Evolutionary conservation across 2,113 vertebrate species (phyloP), one percentile per base, ranked within the genome.

Genomic region (Morone saxatilis): DNA sequence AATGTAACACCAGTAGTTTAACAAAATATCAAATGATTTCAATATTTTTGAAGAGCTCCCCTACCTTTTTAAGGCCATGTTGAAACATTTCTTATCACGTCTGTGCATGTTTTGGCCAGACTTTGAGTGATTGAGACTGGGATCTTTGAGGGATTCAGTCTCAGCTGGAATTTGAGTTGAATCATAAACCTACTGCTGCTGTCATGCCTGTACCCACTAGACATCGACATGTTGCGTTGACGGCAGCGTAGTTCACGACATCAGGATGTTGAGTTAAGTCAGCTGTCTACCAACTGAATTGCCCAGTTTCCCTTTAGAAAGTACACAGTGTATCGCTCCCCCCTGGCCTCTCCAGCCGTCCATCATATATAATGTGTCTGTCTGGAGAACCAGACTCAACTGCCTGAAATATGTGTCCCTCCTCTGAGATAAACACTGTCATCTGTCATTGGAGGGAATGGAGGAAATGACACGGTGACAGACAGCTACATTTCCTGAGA

Each of bases 341-440:
- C 71, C 53, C 47, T 40, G 84, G 86, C 89, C 79, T 61, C 84
- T 79, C 47, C 76, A 78, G 75, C 83, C 67, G 81, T 92, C 92
- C 87, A 91, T 94, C 92, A 94, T 84, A 71, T 76, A 69, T 89
- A 90, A 85, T 86, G 85, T 91, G 84, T 90, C 87, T 87, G 84
- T 91, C 92, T 89, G 85, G 77, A 88, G 66, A 85, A 90, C 69
- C 87, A 91, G 85, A 91, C 87, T 90, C 90, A 90, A 88, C 90
- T 83, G 86, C 72, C 80, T 93, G 91, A 93, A 93, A 91, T 93
- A 94, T 94, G 93, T 91, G 86, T 86, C 91, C 88, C 88, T 91
- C 88, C 89, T 92, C 81, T 71, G 83, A 88, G 91, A 94, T 91
- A 93, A 93, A 92, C 90, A 88, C 85, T 90, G 89, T 90, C 91